phyloP scores from a whole-genome alignment of 1,140 invertebrate species.

The Trachymyrmex septentrionalis region DNA sequence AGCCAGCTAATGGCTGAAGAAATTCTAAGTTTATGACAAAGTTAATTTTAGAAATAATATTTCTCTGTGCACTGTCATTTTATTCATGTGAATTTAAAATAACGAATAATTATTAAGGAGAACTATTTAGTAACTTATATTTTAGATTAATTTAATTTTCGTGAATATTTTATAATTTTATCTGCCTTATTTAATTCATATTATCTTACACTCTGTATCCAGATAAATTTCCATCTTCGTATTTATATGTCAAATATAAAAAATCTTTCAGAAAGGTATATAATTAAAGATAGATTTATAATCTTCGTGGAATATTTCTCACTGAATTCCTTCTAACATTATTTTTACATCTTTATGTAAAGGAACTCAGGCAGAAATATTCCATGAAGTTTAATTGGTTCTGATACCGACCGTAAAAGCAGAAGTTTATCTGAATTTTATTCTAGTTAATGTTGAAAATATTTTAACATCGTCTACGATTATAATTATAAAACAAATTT shows the following conservation, averaged over 20 bases:
- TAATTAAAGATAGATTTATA: too few relatives aligned
- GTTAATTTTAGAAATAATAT: background rate
- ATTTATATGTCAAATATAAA: background rate
- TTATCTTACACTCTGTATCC: background rate
- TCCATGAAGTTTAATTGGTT: conserved; percentile 32
- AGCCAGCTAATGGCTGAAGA: background rate
- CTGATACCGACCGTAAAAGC: conserved; percentile 14
- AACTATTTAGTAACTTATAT: background rate
- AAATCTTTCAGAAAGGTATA: background rate
- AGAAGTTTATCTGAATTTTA: conserved; percentile 25
- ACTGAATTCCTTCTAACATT: too few relatives aligned
- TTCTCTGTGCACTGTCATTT: background rate
- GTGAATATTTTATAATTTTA: background rate
- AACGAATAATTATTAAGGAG: background rate
- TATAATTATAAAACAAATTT: background rate
- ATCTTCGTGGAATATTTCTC: too few relatives aligned
- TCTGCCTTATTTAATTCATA: background rate
- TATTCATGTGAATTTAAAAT: background rate
- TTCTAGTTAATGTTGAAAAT: conserved; percentile 19
- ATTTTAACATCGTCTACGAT: conserved; percentile 28
- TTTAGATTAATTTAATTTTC: background rate
- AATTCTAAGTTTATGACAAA: conserved; percentile 13
- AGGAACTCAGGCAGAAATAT: conserved; percentile 16
- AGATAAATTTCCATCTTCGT: background rate
- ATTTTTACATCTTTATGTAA: background rate